Conservation (phyloP, 2,888 invertebrate genomes). For the Synergus umbraculus region DNA sequence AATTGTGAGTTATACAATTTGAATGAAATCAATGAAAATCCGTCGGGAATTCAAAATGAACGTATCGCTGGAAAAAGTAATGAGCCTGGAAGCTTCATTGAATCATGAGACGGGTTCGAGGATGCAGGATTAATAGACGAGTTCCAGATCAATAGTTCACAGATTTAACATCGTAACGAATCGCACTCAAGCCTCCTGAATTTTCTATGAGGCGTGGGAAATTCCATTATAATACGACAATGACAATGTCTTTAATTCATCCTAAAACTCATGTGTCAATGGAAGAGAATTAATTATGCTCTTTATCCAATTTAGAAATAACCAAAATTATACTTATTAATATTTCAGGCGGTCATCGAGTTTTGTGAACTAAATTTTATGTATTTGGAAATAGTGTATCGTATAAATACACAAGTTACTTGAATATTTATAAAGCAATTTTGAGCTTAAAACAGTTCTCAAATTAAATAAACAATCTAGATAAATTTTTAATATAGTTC, state of each 20-base stretch:
- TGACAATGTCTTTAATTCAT: slow-evolving; percentile 14
- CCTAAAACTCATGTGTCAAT: neutral
- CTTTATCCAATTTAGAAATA: neutral
- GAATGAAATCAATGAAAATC: neutral
- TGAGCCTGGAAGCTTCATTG: neutral
- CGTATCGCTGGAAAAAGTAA: slow-evolving; percentile 11
- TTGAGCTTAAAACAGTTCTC: too few relatives aligned
- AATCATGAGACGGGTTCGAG: neutral
- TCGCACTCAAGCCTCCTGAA: slow-evolving; percentile 41
- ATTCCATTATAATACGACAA: neutral
- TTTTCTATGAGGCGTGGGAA: slow-evolving; percentile 44
- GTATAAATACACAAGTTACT: too few relatives aligned
- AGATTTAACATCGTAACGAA: slow-evolving; percentile 23
- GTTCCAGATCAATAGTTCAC: slow-evolving; percentile 22
- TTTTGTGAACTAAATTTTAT: neutral
- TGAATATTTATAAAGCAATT: too few relatives aligned
- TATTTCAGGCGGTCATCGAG: neutral
- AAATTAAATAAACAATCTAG: too few relatives aligned
- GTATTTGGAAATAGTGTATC: too few relatives aligned
- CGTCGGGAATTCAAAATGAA: neutral
- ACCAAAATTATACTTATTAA: neutral
- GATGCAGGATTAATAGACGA: neutral
- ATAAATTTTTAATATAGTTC: too few relatives aligned
- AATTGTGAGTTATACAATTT: neutral
- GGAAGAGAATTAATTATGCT: neutral